Conservation (phyloP, 1,140 invertebrate species). For the Drosophila repleta region DNA sequence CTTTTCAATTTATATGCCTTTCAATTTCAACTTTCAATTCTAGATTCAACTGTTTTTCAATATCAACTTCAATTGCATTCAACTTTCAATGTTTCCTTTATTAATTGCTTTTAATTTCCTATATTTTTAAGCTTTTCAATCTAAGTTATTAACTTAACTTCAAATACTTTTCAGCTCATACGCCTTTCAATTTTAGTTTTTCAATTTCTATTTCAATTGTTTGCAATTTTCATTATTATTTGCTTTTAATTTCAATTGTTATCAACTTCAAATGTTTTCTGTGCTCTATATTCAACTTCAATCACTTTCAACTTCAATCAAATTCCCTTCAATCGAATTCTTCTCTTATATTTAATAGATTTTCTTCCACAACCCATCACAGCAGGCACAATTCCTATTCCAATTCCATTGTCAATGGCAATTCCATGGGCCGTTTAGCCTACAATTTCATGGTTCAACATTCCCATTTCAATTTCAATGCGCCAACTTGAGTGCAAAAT, state of each 20-base stretch:
- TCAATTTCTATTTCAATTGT: neutral
- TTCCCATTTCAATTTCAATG: conserved; percentile 27
- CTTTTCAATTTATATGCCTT: no score
- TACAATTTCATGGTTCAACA: conserved; percentile 30
- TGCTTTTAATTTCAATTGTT: neutral
- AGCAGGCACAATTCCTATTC: neutral
- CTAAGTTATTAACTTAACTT: no score
- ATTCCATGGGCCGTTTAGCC: conserved; percentile 7
- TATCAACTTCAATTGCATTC: no score
- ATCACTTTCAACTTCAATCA: neutral
- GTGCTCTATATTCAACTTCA: no score
- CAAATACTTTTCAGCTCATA: no score
- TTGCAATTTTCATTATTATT: no score
- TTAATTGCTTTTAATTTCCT: neutral
- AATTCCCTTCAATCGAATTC: neutral
- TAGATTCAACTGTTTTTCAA: neutral
- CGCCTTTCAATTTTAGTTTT: no score
- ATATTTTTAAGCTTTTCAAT: no score
- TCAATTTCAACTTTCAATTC: neutral
- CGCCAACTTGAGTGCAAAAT: conserved; percentile 10
- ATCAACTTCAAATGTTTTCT: neutral
- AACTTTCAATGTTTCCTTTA: neutral
- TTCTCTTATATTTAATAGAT: neutral
- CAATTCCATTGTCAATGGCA: conserved; percentile 1
- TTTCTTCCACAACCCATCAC: neutral